Evolutionary conservation across 2,888 invertebrate genomes (phyloP).

Genomic region (Galerucella calmariensis): DNA sequence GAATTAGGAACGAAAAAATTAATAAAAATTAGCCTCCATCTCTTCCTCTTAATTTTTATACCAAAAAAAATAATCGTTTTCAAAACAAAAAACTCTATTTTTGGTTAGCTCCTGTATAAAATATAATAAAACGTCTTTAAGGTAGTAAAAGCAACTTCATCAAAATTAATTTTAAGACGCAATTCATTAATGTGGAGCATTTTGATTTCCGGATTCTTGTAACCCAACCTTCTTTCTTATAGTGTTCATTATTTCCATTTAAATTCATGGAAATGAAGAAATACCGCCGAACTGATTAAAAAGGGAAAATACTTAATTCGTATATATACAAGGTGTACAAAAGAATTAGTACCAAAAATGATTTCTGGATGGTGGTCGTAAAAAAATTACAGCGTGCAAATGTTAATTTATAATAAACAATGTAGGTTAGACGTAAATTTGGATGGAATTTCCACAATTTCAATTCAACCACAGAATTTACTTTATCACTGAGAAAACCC

Average conservation of each 20-base stretch:
- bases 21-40: too few relatives aligned
- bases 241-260: background rate
- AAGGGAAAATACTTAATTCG: background rate
- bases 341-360: too few relatives aligned
- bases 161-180: background rate
- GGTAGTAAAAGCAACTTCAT: background rate
- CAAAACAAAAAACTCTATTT: background rate
- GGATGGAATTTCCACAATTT: too few relatives aligned
- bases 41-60: background rate
- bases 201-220: slow-evolving; percentile 5
- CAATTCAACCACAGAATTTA: too few relatives aligned
- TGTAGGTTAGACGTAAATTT: too few relatives aligned
- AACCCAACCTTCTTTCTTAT: background rate
- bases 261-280: background rate
- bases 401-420: too few relatives aligned
- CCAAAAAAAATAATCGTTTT: background rate
- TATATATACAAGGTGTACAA: too few relatives aligned
- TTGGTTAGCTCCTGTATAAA: background rate
- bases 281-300: background rate
- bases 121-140: background rate
- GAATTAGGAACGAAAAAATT: too few relatives aligned
- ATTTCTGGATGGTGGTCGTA: too few relatives aligned
- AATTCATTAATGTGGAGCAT: background rate
- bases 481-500: too few relatives aligned
- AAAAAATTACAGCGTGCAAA: too few relatives aligned